Percentiles rank a stretch among this genome's conserved stretches.
These are phyloP conservation scores for Drosophila ogumai DNA, from an alignment of 1,140 invertebrate species.

Conservation along the genomic window DNA sequence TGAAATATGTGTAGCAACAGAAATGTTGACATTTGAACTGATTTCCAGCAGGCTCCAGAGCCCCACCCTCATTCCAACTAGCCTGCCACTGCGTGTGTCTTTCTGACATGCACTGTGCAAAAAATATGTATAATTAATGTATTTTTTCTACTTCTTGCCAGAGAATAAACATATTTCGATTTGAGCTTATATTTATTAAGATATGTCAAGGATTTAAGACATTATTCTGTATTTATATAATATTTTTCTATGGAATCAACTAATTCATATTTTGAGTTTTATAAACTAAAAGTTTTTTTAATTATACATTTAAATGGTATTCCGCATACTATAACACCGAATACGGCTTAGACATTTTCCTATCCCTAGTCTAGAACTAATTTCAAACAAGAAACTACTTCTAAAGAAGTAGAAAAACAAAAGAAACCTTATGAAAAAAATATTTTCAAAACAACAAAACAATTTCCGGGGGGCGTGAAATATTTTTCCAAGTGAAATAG, in stretches of 20 bases:
- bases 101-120: background rate
- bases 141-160: background rate
- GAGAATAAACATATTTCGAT: too few relatives aligned
- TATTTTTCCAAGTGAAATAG: constrained; percentile 26
- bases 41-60: constrained; percentile 22
- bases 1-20: constrained; percentile 68
- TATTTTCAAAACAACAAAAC: background rate
- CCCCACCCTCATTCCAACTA: background rate
- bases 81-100: constrained; percentile 13
- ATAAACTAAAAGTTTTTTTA: background rate
- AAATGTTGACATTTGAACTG: constrained; percentile 55
- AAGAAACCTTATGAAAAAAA: background rate
- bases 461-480: background rate
- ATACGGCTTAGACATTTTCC: too few relatives aligned
- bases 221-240: background rate
- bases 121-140: background rate
- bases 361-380: too few relatives aligned
- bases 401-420: background rate
- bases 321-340: background rate
- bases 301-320: background rate
- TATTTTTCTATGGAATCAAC: constrained; percentile 13
- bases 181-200: background rate
- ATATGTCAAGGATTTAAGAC: background rate
- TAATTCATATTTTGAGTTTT: background rate
- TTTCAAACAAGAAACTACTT: too few relatives aligned